Evolutionary conservation across 1,140 invertebrate species (phyloP), one percentile per base, ranked within the genome.

Genomic region (Scylla paramamosain): DNA sequence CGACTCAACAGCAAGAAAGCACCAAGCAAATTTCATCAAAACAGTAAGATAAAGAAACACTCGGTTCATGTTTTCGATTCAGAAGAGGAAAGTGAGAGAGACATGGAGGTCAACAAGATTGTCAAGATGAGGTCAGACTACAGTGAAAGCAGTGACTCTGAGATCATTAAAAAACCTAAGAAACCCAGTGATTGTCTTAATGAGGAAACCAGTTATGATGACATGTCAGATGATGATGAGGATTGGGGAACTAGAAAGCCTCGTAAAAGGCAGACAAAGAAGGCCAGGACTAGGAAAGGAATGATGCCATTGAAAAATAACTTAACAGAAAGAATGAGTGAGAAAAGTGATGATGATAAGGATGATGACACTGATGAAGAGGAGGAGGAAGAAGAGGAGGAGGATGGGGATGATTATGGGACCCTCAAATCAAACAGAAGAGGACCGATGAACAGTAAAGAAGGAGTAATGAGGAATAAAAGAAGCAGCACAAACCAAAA

Each of bases 71-170:
- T 29, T n/a, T 93, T 48, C 67, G 88, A 94, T n/a, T 92, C 95
- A 29, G 92, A 87, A n/a, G 94, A 92, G 29, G 94, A 95, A 10
- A 87, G 32, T 39, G 94, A 95, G 31, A 67, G 83, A 39, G 31
- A 87, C 6, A 93, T 25, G n/a, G 92, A 88, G 46, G 45, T 95
- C 10, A 92, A 77, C 16, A 95, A 88, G 32, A 95, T 95, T 89
- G 91, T 89, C 29, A 92, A 92, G 28, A 32, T 95, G 25, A 92
- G 94, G 48, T 95, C 94, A 88, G 94, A 95, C 92, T 82, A 95
- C 25, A 95, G 94, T 93, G 91, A 95, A 84, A 95, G 77, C 32
- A 95, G 94, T 95, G 91, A 95, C 25, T 92, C 20, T 77, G 94
- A 95, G 48, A 45, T 59, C 16, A 25, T 48, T 31, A 95, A 95